Evolutionary conservation across 2,113 vertebrate species (phyloP).

Genomic region (Naja naja): DNA sequence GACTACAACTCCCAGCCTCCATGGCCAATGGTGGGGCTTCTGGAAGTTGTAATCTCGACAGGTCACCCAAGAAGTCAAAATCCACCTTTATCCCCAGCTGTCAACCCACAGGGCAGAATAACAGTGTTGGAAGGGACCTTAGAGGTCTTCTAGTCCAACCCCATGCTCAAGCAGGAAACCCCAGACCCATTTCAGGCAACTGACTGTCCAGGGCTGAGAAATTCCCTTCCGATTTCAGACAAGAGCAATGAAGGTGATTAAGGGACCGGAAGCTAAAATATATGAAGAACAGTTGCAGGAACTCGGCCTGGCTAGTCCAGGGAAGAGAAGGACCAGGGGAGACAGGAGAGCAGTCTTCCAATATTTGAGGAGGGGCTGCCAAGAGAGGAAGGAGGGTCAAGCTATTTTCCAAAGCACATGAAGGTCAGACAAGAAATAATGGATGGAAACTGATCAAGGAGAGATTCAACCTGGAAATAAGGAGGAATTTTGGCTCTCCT

Average conservation of each 20-base stretch:
- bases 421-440: too few relatives aligned
- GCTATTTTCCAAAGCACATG: too few relatives aligned
- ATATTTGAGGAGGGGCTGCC: too few relatives aligned
- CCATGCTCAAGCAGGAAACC: neutral
- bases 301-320: too few relatives aligned
- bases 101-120: neutral
- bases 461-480: too few relatives aligned
- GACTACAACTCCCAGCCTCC: neutral
- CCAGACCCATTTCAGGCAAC: neutral
- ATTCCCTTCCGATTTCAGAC: neutral
- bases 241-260: neutral
- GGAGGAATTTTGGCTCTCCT: too few relatives aligned
- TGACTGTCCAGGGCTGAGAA: neutral
- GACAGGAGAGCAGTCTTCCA: too few relatives aligned
- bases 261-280: neutral
- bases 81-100: neutral
- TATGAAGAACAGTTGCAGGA: too few relatives aligned
- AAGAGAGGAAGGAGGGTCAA: too few relatives aligned
- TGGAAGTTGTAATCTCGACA: neutral
- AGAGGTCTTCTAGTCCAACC: neutral
- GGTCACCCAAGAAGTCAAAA: neutral
- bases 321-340: too few relatives aligned
- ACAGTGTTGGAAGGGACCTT: neutral
- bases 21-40: neutral
- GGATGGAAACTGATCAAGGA: too few relatives aligned